Evolutionary conservation across 2,113 vertebrate species (phyloP), one percentile per base, ranked within the genome.

Genomic region (Bombycilla garrulus): DNA sequence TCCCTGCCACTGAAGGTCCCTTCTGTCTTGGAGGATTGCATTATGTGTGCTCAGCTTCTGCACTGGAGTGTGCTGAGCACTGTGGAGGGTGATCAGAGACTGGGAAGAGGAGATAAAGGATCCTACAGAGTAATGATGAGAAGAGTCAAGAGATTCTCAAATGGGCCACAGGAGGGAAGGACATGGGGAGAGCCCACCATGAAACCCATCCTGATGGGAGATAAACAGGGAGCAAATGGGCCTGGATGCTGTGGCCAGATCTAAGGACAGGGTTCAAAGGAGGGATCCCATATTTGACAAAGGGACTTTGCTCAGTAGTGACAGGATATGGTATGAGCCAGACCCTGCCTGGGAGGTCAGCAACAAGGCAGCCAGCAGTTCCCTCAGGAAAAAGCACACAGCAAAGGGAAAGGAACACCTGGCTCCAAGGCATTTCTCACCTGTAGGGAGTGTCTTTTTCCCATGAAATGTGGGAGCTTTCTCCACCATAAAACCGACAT

Each of bases 221-320:
- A 54, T 9, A 81, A 67, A 23, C 0, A 11, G 45, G 17, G 16
- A 50, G 20, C 24, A 73, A 48, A 22, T 51, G 0, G 0, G 53
- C 21, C 3, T 4, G n/a, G 31, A 26, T 33, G 40, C 16, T 48
- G 70, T 42, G 70, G 53, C 33, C 6, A 16, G 28, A 26, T 38
- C 26, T 48, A 45, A 71, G 78, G 40, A 26, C 11, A 44, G 12
- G 0, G 2, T 5, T 51, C 23, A 66, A 61, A 71, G 45, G 19
- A 70, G 22, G 38, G 28, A 72, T 35, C 28, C 48, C 47, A 51
- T 26, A 48, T 15, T 28, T 40, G 53, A 78, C 9, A 76, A 6
- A 15, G 29, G 4, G 20, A 26, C 22, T 81, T 91, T 67, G 29
- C 23, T 82, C 17, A 18, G 11, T 1, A 23, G 45, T 25, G 62